Base-by-base conservation (phyloP, 1,140 invertebrate species). In the Aradophagus sp. region DNA sequence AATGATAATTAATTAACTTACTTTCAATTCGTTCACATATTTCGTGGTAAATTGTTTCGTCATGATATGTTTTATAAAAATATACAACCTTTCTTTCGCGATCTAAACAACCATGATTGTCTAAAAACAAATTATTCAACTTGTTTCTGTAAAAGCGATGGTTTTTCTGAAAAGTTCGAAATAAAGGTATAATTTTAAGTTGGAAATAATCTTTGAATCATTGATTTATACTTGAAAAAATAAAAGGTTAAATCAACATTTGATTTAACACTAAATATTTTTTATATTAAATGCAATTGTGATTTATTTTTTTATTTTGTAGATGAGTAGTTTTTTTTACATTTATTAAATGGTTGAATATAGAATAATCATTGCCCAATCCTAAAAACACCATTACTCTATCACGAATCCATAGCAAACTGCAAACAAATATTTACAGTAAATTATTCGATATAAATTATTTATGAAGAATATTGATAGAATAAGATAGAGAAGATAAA, bases 331-430 rank as follows among this genome's bases (percentile, higher is more conserved):
- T 10, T 4, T 35, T 56, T 32, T 1, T 44, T 53, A 61, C 58
- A 34, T 26, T 52, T 19, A 62, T 36, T 12, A 52, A 29, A 4
- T 62, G 0, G 12, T 62, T 20, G 16, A 62, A 52, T 36, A 62
- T 19, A 5, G 8, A 14, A 52, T 17, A 32, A 13, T 62, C 10
- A 13, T 52, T 36, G 20, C 8, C 15, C 45, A 62, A 36, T 44
- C 38, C 45, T 16, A 62, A 52, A 5, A 50, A 3, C 5, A 2
- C 23, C 1, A 45, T 15, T 5, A 62, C 58, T 62, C 26, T 50
- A 35, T 52, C 38, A 10, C 45, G 58, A 35, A 50, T 62, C 58
- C 45, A n/a, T n/a, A n/a, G n/a, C n/a, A n/a, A n/a, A n/a, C n/a
- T n/a, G n/a, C n/a, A n/a, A n/a, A n/a, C n/a, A n/a, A n/a, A n/a